These are phyloP conservation scores for Melikaiella ostensackeni DNA, from an alignment of 2,888 invertebrate species.

Conservation along the genomic window DNA sequence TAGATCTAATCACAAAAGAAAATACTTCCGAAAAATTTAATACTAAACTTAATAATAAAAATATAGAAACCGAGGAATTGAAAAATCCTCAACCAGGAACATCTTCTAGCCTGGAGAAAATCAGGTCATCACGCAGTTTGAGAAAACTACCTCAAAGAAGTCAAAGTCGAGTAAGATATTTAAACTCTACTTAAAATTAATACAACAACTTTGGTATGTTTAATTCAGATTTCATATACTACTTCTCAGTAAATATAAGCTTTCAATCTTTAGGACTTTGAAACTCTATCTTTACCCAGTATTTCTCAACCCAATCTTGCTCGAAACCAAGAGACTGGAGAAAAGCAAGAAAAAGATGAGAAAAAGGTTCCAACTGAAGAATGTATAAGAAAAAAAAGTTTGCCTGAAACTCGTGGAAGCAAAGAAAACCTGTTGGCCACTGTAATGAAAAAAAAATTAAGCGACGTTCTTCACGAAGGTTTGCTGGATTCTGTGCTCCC, in stretches of 20 bases:
- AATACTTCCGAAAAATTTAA: constrained; percentile 44
- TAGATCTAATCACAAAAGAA: constrained; percentile 64
- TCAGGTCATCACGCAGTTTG: neutral
- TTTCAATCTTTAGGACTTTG: neutral
- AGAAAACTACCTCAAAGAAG: neutral
- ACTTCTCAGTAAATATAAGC: neutral
- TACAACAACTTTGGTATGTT: neutral
- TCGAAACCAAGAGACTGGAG: neutral
- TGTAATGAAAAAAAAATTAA: constrained; percentile 75
- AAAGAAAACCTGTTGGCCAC: constrained; percentile 65
- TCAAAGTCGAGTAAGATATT: constrained; percentile 5
- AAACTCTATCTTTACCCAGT: neutral
- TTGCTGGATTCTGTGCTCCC: constrained; percentile 90
- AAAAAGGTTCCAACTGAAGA: constrained; percentile 34
- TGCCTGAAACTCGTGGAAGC: constrained; percentile 41
- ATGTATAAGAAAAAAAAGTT: constrained; percentile 17
- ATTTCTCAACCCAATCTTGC: neutral
- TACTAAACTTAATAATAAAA: constrained; percentile 44
- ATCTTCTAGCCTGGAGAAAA: neutral
- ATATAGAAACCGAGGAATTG: constrained; percentile 34
- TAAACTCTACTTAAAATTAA: neutral
- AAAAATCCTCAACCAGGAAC: neutral
- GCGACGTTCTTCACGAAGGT: constrained; percentile 88
- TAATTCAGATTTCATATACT: neutral
- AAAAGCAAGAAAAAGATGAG: constrained; percentile 5